These are phyloP conservation scores for Lophochroa leadbeateri DNA, from an alignment of 2,113 vertebrate species.

Conservation along the genomic window DNA sequence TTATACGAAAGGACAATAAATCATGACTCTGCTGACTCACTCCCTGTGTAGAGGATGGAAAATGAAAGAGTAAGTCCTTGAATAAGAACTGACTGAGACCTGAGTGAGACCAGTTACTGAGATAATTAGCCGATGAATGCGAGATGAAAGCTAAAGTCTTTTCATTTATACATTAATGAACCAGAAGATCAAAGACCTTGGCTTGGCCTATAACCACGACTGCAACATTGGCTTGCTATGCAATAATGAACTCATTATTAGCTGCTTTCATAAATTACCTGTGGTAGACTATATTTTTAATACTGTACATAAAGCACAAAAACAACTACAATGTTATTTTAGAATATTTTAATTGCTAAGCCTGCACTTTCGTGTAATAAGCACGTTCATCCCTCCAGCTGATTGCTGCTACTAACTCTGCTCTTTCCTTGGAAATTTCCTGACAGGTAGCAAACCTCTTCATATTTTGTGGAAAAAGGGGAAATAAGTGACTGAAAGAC, in stretches of 20 bases:
- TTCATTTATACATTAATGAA: constrained; percentile 62
- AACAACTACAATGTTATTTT: constrained; percentile 29
- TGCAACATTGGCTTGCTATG: constrained; percentile 52
- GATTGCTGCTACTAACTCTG: neutral
- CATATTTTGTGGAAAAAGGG: constrained; percentile 29
- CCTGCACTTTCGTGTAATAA: neutral
- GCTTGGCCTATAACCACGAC: constrained; percentile 37
- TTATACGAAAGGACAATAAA: constrained; percentile 21
- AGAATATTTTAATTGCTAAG: constrained; percentile 34
- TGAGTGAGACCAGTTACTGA: constrained; percentile 54
- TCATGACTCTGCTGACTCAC: constrained; percentile 39
- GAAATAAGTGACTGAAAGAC: neutral
- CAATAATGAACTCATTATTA: constrained; percentile 64
- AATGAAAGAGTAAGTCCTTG: constrained; percentile 56
- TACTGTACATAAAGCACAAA: constrained; percentile 33
- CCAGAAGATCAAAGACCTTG: constrained; percentile 64
- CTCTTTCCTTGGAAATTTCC: constrained; percentile 51
- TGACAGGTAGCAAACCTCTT: neutral
- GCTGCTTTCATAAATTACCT: constrained; percentile 57
- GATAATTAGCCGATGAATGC: constrained; percentile 54
- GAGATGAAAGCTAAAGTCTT: constrained; percentile 29
- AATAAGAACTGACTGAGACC: constrained; percentile 64
- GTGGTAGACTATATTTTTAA: constrained; percentile 52
- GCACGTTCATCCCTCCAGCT: neutral
- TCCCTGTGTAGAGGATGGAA: constrained; percentile 13